Base-by-base conservation (phyloP, 2,888 invertebrate genomes). In the Epinotia nisella region DNA sequence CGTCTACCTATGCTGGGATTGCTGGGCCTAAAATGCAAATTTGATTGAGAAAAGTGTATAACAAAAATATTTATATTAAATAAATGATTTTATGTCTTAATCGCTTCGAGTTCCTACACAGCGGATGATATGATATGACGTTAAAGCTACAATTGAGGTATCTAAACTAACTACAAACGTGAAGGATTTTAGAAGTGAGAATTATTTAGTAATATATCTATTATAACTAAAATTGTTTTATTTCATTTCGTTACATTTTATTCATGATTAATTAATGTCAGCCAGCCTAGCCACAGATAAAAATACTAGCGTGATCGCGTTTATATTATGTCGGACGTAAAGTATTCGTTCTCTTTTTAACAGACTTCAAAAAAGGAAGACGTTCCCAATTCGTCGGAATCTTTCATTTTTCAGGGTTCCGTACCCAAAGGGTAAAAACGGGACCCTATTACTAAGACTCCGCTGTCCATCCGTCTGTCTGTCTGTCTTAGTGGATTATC, bases 141-240 rank as follows among this genome's bases (percentile, higher is more conserved):
- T 88, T 89, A 91, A 90, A 90, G 85, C 89, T 91, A 91, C 85
- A 88, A 88, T 89, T 89, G 84, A 75, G 82, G 83, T 86, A 82
- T 83, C 89, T 53, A 62, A 24, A 49, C 62, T 90, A 90, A 81
- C 89, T 90, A 91, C 77, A 77, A 24, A 69, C 3, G 73, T 73
- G 59, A 69, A 69, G 62, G 76, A 69, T 62, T n/a, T 65, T 74
- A 74, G 75, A 74, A 71, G 72, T 70, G 74, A 71, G 68, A 72
- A 74, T 59, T 51, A 65, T 69, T 64, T 39, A 66, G 39, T 66
- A n/a, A n/a, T n/a, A 45, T 51, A 49, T 45, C 5, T 41, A 69
- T 67, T 61, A 68, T 3, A 66, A 67, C 60, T 71, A 55, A 66
- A 71, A 66, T 65, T 41, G 17, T 53, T 66, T 65, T 59, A 58